These are phyloP conservation scores for Barnardius zonarius DNA, from an alignment of 2,113 vertebrate genomes.

Conservation along the genomic window DNA sequence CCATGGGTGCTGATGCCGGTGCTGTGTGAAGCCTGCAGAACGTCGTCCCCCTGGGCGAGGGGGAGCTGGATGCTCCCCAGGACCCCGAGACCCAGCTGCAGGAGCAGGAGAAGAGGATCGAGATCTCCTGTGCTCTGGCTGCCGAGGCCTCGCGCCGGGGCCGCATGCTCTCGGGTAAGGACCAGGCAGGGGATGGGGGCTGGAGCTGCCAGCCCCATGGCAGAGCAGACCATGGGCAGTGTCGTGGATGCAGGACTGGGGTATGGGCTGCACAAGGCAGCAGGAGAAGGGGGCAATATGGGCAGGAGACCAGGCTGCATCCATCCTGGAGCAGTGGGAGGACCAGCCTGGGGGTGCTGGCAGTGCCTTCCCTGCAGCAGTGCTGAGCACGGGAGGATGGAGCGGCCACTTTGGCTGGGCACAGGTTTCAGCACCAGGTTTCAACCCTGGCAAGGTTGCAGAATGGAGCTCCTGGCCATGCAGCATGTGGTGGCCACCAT, in stretches of 20 bases:
- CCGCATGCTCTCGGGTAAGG: slow-evolving; percentile 93
- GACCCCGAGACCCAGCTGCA: slow-evolving; percentile 89
- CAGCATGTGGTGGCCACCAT: background rate
- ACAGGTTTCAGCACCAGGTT: background rate
- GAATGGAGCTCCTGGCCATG: background rate
- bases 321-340: background rate
- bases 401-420: fast-evolving
- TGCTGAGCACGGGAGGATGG: fast-evolving
- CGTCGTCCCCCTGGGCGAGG: slow-evolving; percentile 85
- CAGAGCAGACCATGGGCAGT: background rate
- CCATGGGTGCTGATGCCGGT: background rate
- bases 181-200: fast-evolving
- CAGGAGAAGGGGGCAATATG: fast-evolving
- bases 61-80: slow-evolving; percentile 80
- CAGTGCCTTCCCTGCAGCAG: background rate
- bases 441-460: fast-evolving
- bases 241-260: background rate
- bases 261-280: background rate
- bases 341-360: background rate
- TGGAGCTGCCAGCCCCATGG: fast-evolving
- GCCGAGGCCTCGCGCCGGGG: slow-evolving; percentile 93
- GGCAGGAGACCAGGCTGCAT: background rate
- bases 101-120: slow-evolving; percentile 96
- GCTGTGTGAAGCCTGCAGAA: slow-evolving; percentile 86
- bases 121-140: slow-evolving; percentile 93